A percentile compares a stretch with the other conserved stretches of the same genome.
Conservation (phyloP, 2,888 invertebrate species). For the Spilosoma lubricipeda region DNA sequence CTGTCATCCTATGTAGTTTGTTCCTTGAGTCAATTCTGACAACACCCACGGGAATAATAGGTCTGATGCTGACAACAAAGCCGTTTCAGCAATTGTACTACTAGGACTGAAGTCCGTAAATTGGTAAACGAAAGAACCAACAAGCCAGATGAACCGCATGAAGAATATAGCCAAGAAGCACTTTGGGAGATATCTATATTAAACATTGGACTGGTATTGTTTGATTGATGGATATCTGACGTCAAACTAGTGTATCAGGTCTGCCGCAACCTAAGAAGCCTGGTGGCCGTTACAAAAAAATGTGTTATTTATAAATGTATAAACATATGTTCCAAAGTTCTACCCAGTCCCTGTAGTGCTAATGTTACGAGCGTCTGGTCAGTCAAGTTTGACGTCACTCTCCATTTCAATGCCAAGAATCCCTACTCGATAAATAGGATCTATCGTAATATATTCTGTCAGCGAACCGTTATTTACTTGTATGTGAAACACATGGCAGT, state of each 20-base stretch:
- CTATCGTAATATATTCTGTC: slow-evolving; percentile 28
- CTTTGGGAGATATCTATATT: not conserved
- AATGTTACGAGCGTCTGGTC: slow-evolving; percentile 23
- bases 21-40: no score
- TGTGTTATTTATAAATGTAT: not conserved
- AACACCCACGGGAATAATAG: no score
- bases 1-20: no score
- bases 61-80: no score
- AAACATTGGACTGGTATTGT: not conserved
- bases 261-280: not conserved
- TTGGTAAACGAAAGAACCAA: not conserved
- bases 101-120: not conserved
- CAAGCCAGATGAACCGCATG: not conserved
- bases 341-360: slow-evolving; percentile 27
- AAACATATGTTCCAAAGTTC: slow-evolving; percentile 10
- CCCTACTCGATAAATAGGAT: slow-evolving; percentile 35
- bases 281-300: not conserved
- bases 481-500: slow-evolving; percentile 31
- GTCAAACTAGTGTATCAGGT: not conserved
- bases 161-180: no score
- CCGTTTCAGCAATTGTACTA: not conserved
- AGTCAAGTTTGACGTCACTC: slow-evolving; percentile 46
- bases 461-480: slow-evolving; percentile 28
- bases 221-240: not conserved
- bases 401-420: slow-evolving; percentile 55